Conservation (phyloP, 1,140 invertebrate species). For the Heliconius nattereri region DNA sequence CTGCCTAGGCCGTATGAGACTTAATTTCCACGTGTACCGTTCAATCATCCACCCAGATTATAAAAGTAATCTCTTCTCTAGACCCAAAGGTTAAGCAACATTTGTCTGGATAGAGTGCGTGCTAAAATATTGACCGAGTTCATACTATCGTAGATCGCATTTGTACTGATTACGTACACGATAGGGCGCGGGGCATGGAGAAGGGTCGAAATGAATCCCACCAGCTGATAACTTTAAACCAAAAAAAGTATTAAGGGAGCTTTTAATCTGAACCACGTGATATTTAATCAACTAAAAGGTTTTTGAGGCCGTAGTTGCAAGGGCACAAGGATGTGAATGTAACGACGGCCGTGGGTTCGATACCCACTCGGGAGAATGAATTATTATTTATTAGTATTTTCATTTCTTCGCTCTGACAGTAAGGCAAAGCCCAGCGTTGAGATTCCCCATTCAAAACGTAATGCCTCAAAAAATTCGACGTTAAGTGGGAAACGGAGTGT, state of each 20-base stretch:
- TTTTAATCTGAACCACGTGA: conserved; percentile 2
- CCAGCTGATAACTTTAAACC: conserved; percentile 13
- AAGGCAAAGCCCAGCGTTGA: too few species aligned
- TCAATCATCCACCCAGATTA: conserved; percentile 21
- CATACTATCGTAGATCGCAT: conserved; percentile 66
- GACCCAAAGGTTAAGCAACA: conserved; percentile 59
- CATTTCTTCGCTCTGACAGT: too few species aligned
- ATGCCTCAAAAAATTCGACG: too few species aligned
- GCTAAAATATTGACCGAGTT: conserved; percentile 72
- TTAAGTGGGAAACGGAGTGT: too few species aligned
- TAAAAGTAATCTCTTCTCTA: conserved; percentile 51
- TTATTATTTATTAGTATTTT: too few species aligned
- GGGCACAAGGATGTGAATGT: too few species aligned
- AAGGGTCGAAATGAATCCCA: conserved; percentile 47
- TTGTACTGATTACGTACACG: conserved; percentile 71
- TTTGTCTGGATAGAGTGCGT: conserved; percentile 72
- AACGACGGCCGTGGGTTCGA: too few species aligned
- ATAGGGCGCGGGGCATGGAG: conserved; percentile 46
- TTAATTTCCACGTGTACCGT: neutral
- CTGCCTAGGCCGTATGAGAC: too few species aligned
- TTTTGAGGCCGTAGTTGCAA: neutral
- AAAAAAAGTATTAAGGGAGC: conserved; percentile 16
- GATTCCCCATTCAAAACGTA: too few species aligned
- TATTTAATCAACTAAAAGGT: conserved; percentile 19
- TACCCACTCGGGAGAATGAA: too few species aligned